Base-by-base conservation (phyloP, 2,113 vertebrate species). In the Gambusia holbrooki region DNA sequence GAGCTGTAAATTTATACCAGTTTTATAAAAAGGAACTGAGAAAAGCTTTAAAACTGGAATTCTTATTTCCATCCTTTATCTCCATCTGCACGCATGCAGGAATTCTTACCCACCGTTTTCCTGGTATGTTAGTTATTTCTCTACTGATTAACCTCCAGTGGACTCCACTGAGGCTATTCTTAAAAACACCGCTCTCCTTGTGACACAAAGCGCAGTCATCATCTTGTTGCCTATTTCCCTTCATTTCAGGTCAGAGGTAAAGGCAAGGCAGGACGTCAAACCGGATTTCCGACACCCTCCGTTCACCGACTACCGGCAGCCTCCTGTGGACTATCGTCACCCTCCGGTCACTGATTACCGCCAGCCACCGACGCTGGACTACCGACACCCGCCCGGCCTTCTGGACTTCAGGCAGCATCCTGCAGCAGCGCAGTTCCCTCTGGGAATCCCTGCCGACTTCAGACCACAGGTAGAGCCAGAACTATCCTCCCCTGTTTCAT, bases 211-310 rank as follows among this genome's bases (percentile, higher is more conserved):
- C 32, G 37, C 28, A 61, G 4, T 13, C 71, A 66, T 74, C 28
- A 81, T 71, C 75, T 48, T 72, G 74, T 64, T 77, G 72, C 51
- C 74, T 63, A 78, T 83, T 89, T 83, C 88, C 94, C 93, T 76
- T 69, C 89, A 37, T 96, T 95, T 76, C 86, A 98, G 98, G 89
- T 99, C 98, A 76, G 98, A 99, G 95, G 98, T 99, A 13, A 99
- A 99, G 95, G 98, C 98, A 71, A 96, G 98, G 79, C 98, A 99
- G 92, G 98, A 99, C 54, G 98, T 99, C 89, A 99, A 98, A 89
- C 98, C 98, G 15, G 98, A 99, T 76, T 98, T 97, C 90, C 95
- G 97, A 83, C 98, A 99, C 74, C 96, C 97, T 85, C 96, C 97
- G 0, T 99, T 97, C 86, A 97, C 97, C 8, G 98, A 99, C 94